Evolutionary conservation across 2,113 vertebrate species (phyloP).

Genomic region (Cochlearius cochlearius): DNA sequence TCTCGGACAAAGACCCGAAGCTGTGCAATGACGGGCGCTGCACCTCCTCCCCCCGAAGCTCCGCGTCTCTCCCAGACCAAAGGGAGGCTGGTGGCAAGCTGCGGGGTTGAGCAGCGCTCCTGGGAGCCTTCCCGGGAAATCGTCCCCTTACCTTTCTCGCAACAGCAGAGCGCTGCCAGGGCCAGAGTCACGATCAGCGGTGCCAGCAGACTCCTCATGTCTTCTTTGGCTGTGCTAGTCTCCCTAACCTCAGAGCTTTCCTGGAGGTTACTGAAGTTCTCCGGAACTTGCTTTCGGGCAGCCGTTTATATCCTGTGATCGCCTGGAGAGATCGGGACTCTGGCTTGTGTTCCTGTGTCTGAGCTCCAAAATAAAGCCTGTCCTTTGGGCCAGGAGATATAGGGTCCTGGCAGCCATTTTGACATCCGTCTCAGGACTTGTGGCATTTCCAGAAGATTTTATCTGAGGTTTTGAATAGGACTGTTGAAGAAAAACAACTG

Average conservation of each 20-base stretch:
- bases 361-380: neutral
- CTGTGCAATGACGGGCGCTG: fast-evolving
- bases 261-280: slow-evolving; percentile 17
- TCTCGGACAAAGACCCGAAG: neutral
- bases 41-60: neutral
- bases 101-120: neutral
- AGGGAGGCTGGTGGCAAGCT: neutral
- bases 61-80: fast-evolving
- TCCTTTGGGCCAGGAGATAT: neutral
- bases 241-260: neutral
- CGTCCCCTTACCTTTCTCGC: slow-evolving; percentile 57
- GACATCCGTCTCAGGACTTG: neutral
- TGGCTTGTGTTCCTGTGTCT: slow-evolving; percentile 10
- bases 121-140: neutral
- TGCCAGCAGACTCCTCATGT: slow-evolving; percentile 44
- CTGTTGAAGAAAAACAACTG: slow-evolving; percentile 9
- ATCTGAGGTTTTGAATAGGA: neutral
- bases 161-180: slow-evolving; percentile 24
- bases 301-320: slow-evolving; percentile 50
- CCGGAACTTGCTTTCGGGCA: neutral
- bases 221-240: neutral
- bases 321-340: neutral
- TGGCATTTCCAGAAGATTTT: slow-evolving; percentile 37
- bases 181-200: neutral
- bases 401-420: neutral